Evolutionary conservation across 37 sponge, comb jelly and placozoan genomes (phyloP).

Genomic region (Mnemiopsis leidyi): DNA sequence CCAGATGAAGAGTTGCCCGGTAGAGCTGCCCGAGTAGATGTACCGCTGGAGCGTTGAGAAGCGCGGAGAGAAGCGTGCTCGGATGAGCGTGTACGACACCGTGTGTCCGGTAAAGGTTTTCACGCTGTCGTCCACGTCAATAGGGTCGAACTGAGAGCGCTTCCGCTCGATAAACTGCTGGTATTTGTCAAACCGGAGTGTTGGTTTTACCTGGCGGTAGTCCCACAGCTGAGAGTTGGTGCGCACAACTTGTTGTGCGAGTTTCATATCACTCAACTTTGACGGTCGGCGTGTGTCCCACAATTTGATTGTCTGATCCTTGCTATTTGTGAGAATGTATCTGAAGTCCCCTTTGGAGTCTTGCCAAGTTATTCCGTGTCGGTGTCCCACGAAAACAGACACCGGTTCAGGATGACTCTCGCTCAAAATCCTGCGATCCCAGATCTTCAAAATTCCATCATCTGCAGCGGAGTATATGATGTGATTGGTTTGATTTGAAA

Average conservation of each 20-base stretch:
- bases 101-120: constrained; percentile 89
- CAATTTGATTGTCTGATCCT: constrained; percentile 89
- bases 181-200: not conserved
- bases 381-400: constrained; percentile 84
- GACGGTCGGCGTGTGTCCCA: constrained; percentile 87
- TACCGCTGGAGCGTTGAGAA: constrained; percentile 76
- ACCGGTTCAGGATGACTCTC: constrained; percentile 73
- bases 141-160: not conserved
- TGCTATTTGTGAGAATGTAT: constrained; percentile 86
- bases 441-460: constrained; percentile 75
- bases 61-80: constrained; percentile 82
- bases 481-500: constrained; percentile 69
- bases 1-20: constrained; percentile 68
- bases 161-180: not conserved
- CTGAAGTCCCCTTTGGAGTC: constrained; percentile 81
- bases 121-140: constrained; percentile 77
- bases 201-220: constrained; percentile 18
- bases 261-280: constrained; percentile 11
- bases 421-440: constrained; percentile 78
- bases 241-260: constrained; percentile 69
- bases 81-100: constrained; percentile 78
- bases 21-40: constrained; percentile 51
- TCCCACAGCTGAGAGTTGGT: constrained; percentile 58
- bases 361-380: constrained; percentile 81
- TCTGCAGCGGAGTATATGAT: constrained; percentile 81